Evolutionary conservation across 1,140 invertebrate genomes (phyloP).

Genomic region (Drosophila guanche): DNA sequence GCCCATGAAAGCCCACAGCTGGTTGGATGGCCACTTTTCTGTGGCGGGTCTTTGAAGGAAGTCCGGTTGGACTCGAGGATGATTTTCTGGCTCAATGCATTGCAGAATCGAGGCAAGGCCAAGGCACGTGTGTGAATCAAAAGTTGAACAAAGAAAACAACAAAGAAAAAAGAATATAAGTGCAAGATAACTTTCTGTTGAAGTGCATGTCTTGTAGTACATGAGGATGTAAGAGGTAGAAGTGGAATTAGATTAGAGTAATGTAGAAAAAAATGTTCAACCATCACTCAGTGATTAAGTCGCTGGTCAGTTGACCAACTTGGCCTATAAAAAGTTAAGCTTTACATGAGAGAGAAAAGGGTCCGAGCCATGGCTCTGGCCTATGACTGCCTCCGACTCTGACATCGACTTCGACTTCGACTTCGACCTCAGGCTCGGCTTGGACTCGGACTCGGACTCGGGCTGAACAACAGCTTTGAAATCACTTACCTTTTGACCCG

Average conservation of each 20-base stretch:
- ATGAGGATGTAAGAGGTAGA: too few relatives aligned
- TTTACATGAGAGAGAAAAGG: background rate
- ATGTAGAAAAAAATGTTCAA: too few relatives aligned
- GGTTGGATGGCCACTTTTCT: slow-evolving; percentile 9
- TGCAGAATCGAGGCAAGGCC: slow-evolving; percentile 5
- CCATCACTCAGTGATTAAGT: too few relatives aligned
- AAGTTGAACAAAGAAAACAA: too few relatives aligned
- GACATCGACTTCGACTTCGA: too few relatives aligned
- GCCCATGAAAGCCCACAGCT: slow-evolving; percentile 37
- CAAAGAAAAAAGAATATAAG: too few relatives aligned
- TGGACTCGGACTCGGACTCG: too few relatives aligned
- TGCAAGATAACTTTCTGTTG: too few relatives aligned
- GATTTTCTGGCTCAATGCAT: background rate
- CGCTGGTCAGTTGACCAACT: slow-evolving; percentile 19
- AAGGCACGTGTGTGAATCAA: background rate
- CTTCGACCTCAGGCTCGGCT: too few relatives aligned
- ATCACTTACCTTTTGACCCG: slow-evolving; percentile 50
- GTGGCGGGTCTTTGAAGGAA: slow-evolving; percentile 11
- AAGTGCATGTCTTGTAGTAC: too few relatives aligned
- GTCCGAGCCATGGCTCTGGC: slow-evolving; percentile 3
- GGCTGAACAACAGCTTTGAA: slow-evolving; percentile 21
- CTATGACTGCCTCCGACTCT: too few relatives aligned
- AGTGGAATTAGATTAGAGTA: too few relatives aligned
- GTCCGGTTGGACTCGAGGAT: slow-evolving; percentile 30
- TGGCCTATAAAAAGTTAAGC: slow-evolving; percentile 2